Evolutionary conservation across 2,797 vertebrate species (phyloP).

Genomic region (Lerista edwardsae): DNA sequence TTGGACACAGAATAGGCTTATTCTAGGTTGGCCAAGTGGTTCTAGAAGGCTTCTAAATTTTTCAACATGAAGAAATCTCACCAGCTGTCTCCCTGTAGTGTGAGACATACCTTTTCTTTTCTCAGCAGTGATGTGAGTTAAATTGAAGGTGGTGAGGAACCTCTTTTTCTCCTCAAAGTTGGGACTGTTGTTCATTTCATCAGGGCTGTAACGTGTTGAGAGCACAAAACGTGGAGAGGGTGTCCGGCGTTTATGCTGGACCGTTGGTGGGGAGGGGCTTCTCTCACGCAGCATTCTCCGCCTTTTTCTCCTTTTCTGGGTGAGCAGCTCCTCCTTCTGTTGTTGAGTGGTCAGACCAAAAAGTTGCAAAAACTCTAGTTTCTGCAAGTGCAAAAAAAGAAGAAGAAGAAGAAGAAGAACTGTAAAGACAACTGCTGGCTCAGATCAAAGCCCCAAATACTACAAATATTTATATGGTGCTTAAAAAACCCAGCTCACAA

Average conservation of each 20-base stretch:
- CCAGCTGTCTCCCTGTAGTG: not conserved
- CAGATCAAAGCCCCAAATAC: too few relatives aligned
- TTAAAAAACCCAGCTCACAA: too few relatives aligned
- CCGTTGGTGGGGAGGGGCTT: slow-evolving; percentile 87
- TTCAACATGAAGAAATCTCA: not conserved
- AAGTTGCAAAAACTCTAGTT: slow-evolving; percentile 91
- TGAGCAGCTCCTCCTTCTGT: slow-evolving; percentile 88
- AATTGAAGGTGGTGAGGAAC: slow-evolving; percentile 95
- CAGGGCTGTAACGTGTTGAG: slow-evolving; percentile 92
- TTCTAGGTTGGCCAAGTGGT: not conserved
- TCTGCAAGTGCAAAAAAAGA: slow-evolving; percentile 76
- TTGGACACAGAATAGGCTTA: not conserved
- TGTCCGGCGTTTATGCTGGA: slow-evolving; percentile 87
- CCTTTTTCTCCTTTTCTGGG: slow-evolving; percentile 91
- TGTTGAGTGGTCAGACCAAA: slow-evolving; percentile 91
- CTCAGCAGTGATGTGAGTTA: slow-evolving; percentile 91
- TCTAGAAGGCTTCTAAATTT: not conserved
- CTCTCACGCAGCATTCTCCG: slow-evolving; percentile 92
- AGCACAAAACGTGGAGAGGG: slow-evolving; percentile 82
- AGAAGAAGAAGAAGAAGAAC: not conserved
- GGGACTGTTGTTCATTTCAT: slow-evolving; percentile 94
- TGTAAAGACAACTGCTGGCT: not conserved
- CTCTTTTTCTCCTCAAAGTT: slow-evolving; percentile 96
- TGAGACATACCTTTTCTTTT: slow-evolving; percentile 87
- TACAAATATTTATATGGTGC: too few relatives aligned